Conservation (phyloP, 2,113 vertebrate genomes). For the Tonatia bakeri region DNA sequence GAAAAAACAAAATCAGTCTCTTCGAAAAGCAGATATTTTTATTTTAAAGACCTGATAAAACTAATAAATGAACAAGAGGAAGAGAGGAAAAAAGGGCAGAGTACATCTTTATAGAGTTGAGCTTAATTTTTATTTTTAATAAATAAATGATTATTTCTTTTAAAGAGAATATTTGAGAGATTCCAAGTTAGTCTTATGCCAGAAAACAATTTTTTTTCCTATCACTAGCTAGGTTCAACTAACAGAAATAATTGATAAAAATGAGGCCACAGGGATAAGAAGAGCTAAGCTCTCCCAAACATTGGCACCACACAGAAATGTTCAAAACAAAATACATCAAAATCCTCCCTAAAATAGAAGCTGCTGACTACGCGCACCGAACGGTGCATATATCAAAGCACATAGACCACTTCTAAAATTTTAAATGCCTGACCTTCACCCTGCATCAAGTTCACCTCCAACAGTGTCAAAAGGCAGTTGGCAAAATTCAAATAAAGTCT, state of each 20-base stretch:
- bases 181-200: not conserved
- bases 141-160: not conserved
- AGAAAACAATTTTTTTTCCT: constrained; percentile 6
- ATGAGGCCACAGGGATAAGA: not conserved
- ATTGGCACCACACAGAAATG: not conserved
- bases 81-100: not conserved
- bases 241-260: not conserved
- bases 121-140: not conserved
- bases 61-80: not conserved
- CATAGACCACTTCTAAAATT: not conserved
- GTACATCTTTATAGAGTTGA: not conserved
- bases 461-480: constrained; percentile 30
- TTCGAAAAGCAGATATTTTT: not conserved
- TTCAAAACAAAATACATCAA: constrained; percentile 52
- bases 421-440: not conserved
- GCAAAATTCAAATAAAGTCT: constrained; percentile 3
- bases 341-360: constrained; percentile 42
- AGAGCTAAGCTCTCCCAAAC: not conserved
- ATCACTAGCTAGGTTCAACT: not conserved
- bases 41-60: constrained; percentile 27
- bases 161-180: constrained; percentile 19
- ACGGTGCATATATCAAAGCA: constrained; percentile 6
- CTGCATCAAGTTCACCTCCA: constrained; percentile 8
- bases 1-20: not conserved
- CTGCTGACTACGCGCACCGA: not conserved